Evolutionary conservation across 2,113 vertebrate species (phyloP).

Genomic region (Nymphicus hollandicus): DNA sequence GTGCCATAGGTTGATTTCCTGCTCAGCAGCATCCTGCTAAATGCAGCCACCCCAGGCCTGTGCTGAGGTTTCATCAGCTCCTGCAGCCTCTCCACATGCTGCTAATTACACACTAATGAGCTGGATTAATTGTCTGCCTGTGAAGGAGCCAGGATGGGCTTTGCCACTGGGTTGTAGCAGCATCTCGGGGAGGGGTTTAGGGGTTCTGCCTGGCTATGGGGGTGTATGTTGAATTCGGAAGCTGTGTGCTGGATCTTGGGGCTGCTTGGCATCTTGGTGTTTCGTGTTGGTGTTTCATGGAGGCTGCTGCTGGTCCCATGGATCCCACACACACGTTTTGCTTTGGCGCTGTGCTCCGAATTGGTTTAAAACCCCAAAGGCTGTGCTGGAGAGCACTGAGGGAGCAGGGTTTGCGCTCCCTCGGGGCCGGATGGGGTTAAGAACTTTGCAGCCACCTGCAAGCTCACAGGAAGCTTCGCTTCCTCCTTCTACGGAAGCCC

Average conservation of each 20-base stretch:
- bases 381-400: accelerated
- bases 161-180: neutral
- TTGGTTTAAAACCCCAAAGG: neutral
- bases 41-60: neutral
- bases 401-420: neutral
- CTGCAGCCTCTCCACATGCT: neutral
- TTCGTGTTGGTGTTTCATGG: neutral
- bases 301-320: neutral
- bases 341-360: accelerated
- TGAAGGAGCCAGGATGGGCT: neutral
- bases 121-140: neutral
- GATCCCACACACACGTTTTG: neutral
- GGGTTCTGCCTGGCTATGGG: too few species aligned
- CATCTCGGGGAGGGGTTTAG: neutral
- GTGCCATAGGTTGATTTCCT: neutral
- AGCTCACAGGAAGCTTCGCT: neutral
- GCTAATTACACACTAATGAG: constrained; percentile 15
- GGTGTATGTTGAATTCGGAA: neutral
- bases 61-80: neutral
- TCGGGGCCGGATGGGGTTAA: neutral
- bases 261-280: neutral
- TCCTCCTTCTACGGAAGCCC: constrained; percentile 17
- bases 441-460: neutral
- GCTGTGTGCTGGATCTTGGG: neutral
- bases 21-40: neutral